Base-by-base conservation (phyloP, 2,113 vertebrate species). In the Vombatus ursinus region DNA sequence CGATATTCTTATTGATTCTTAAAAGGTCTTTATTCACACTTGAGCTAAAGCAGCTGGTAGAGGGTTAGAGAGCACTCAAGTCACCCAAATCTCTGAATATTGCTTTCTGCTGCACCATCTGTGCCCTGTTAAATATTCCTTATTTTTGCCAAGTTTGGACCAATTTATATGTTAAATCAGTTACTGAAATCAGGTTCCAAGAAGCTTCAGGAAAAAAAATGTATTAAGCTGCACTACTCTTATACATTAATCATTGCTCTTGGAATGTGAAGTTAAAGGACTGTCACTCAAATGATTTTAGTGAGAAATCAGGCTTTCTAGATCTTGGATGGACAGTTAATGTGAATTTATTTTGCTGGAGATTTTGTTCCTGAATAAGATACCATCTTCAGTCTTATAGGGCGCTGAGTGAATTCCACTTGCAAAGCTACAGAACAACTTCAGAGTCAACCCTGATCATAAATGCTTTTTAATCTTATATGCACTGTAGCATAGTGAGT, bases 101-200 rank as follows among this genome's bases (percentile, higher is more conserved):
- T 99, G 96, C 98, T 99, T 99, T 99, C 98, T 98, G 97, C 93
- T 96, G 96, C 92, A 96, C 99, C 99, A 99, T 99, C 99, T 99
- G 99, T 99, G 98, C 97, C 98, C 97, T 98, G 98, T 98, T 99
- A 99, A 99, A 99, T 99, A 99, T 99, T 98, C 98, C 98, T 84
- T 19, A 98, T 96, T 98, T 99, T 98, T 99, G 98, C 99, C 99
- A 99, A 99, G 98, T 98, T 98, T 98, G 97, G 96, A 92, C 96
- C 98, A 98, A 99, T 99, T 99, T 99, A 98, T 99, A 99, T 99
- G 98, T 98, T 98, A 99, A 99, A 98, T 98, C 49, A 1, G 96
- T 98, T 98, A 95, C 96, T 98, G 96, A 97, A 98, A 98, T 98
- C 93, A 97, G 52, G 89, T 97, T 98, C 97, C 98, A 98, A 98